Base-by-base conservation (phyloP, 2,797 vertebrate species). In the Chelonia mydas region DNA sequence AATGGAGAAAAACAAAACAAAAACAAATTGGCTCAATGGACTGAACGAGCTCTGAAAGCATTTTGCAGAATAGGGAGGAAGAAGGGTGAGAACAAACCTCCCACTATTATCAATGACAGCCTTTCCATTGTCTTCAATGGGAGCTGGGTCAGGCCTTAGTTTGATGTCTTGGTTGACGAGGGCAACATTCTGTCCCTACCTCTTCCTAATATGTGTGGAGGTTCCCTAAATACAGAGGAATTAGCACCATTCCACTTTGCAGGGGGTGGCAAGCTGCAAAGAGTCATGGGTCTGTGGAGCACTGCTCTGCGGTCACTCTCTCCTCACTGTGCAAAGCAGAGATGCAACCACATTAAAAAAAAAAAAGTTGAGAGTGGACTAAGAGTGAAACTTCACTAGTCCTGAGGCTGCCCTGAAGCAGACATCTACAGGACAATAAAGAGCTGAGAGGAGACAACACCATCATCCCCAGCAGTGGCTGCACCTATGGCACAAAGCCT, bases 111-210 rank as follows among this genome's bases (percentile, higher is more conserved):
- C 74, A 96, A 84, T 81, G 94, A 94, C 83, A 94, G 90, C 88
- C 83, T 96, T 94, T 96, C 92, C 95, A 90, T 94, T 79, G 27
- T 3, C 82, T 96, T 90, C 94, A 94, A 77, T 68, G 80, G 84
- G 82, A 95, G 87, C 0, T 91, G 92, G 93, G 97, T 84, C 90
- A 91, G 93, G 81, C 82, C 86, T 88, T 88, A 91, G 84, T 97
- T 89, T 94, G 94, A 91, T 89, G 84, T 91, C 55, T 94, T 92
- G 84, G 90, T 49, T 94, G 96, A 93, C 68, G 51, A 79, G 61
- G 81, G 92, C 95, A 96, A 94, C 84, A 90, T 91, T 95, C 94
- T 91, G 93, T 89, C 89, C 92, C 93, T 89, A 93, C 89, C 94
- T 95, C 96, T 93, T 89, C 90, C 83, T 87, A 82, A 89, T 86